Evolutionary conservation across 2,797 vertebrate species (phyloP).

Genomic region (Knipowitschia caucasica): DNA sequence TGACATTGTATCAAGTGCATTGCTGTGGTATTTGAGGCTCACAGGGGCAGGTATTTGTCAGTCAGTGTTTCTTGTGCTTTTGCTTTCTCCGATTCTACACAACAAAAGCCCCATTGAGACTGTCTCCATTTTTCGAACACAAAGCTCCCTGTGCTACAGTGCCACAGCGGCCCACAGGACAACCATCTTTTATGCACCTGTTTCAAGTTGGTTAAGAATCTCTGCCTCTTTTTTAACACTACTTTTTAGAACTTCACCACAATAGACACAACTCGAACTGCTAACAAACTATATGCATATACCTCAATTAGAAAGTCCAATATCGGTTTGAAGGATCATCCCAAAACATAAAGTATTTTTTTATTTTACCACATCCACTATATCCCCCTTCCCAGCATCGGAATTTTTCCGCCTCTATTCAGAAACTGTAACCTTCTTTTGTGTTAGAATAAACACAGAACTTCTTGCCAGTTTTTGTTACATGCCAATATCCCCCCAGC

Average conservation of each 20-base stretch:
- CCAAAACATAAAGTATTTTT: too few species aligned
- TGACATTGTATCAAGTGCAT: slow-evolving; percentile 74
- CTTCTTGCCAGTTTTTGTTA: background rate
- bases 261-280: background rate
- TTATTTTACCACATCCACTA: too few species aligned
- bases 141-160: slow-evolving; percentile 69
- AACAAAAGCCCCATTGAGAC: slow-evolving; percentile 77
- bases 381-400: too few species aligned
- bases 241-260: slow-evolving; percentile 1
- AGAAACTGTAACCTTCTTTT: background rate
- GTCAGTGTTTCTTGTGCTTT: slow-evolving; percentile 71
- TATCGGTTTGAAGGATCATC: background rate
- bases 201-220: slow-evolving; percentile 29
- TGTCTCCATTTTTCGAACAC: slow-evolving; percentile 52
- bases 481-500: background rate
- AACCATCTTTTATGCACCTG: slow-evolving; percentile 57
- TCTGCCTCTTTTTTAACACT: slow-evolving; percentile 9
- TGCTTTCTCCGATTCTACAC: slow-evolving; percentile 69
- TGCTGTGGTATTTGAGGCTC: slow-evolving; percentile 70
- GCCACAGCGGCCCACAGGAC: slow-evolving; percentile 52
- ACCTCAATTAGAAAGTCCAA: background rate
- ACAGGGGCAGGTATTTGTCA: slow-evolving; percentile 75
- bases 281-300: background rate
- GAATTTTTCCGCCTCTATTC: too few species aligned
- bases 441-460: background rate